Evolutionary conservation across 2,888 invertebrate genomes (phyloP), one percentile per base, ranked within the genome.

Genomic region (Scaptomyza caliginosa): DNA sequence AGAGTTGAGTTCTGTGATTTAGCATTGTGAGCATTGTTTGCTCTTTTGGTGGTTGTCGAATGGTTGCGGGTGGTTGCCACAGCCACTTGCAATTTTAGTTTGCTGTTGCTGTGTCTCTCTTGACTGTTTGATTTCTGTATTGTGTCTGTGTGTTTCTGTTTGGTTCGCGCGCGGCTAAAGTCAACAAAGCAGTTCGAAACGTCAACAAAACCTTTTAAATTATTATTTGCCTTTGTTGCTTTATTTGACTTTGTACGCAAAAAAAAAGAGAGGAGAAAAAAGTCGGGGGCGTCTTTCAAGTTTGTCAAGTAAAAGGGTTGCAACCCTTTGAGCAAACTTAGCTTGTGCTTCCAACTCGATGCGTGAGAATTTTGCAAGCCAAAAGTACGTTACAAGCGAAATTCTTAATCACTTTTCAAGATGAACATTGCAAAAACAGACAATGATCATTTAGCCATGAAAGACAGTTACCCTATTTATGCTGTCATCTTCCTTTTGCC

Each of bases 111-210:
- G 43, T 11, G 10, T 34, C 16, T 34, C 34, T 59, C 64, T 71
- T 28, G 67, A 62, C 73, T 68, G 68, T 82, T 81, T 81, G 81
- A 81, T 81, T 83, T 83, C 63, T 74, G 77, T 64, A 28, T 30
- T 30, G 43, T 43, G n/a, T 74, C 74, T 64, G 43, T 16, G 65
- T 74, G 54, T 67, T 56, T 50, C 49, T 76, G 78, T 77, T 86
- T 77, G 83, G 81, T 83, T 79, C 88, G 82, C 88, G 84, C 87
- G 89, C 87, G 86, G 70, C 81, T 77, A 88, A 88, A 88, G 86
- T 88, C 88, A 88, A 88, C 88, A 88, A 40, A 46, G 87, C 83
- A 82, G 81, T 86, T 88, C 81, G 85, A 79, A 84, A 84, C 80
- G 86, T 84, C 84, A 84, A 84, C 84, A 84, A 73, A 84, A 84